Percentiles rank a stretch among this genome's conserved stretches.
Conservation (phyloP, 2,113 vertebrate genomes). For the Chlorocebus sabaeus region DNA sequence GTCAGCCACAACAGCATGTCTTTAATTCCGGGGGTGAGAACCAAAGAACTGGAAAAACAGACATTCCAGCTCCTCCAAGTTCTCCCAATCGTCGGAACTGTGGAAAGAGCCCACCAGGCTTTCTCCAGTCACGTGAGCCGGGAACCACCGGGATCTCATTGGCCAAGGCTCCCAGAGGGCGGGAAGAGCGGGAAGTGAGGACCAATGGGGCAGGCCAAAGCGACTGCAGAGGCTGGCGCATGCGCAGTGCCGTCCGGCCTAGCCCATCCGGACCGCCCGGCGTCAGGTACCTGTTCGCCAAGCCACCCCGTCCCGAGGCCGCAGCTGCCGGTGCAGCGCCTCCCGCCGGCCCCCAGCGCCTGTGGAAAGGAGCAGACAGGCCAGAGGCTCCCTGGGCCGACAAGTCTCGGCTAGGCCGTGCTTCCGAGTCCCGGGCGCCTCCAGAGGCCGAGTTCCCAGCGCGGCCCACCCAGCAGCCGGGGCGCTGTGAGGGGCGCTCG, state of each 20-base stretch:
- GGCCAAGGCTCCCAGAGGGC: neutral
- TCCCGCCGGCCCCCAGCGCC: too few species aligned
- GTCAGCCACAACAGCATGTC: neutral
- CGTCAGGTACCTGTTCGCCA: rapidly evolving
- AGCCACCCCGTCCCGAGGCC: neutral
- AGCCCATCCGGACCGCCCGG: rapidly evolving
- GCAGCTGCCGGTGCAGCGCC: neutral
- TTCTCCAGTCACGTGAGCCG: neutral
- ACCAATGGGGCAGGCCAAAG: neutral
- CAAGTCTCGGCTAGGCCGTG: rapidly evolving
- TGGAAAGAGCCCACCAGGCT: rapidly evolving
- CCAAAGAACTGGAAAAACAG: neutral
- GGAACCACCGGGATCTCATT: neutral
- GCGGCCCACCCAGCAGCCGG: neutral
- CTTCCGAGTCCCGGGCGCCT: neutral
- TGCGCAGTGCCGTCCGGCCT: neutral
- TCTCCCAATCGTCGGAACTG: neutral
- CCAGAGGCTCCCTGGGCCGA: too few species aligned
- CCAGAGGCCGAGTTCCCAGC: rapidly evolving
- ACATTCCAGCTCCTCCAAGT: rapidly evolving
- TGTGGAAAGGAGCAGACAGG: rapidly evolving
- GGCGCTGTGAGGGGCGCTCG: too few species aligned
- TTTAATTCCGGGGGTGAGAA: rapidly evolving
- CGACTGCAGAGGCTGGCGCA: rapidly evolving
- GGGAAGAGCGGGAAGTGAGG: neutral